Percentiles rank a stretch among this genome's conserved stretches.
phyloP scores from a whole-genome alignment of 2,888 invertebrate genomes.

The Eupithecia insigniata region DNA sequence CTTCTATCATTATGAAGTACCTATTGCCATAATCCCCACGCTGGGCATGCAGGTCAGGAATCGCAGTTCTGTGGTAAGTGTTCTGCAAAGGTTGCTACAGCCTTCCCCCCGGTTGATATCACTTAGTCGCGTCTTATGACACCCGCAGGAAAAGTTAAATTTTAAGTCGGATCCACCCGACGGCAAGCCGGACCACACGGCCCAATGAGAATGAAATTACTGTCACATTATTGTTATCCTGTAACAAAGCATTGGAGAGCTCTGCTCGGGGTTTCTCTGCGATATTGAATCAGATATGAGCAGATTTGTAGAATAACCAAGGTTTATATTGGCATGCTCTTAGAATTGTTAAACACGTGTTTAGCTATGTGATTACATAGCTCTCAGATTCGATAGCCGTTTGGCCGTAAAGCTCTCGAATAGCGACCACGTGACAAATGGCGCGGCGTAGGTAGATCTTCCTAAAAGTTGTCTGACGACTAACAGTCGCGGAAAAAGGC shows the following conservation, averaged over 20 bases:
- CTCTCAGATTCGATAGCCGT: background rate
- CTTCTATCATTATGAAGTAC: background rate
- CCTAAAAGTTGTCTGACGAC: background rate
- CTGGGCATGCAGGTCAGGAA: background rate
- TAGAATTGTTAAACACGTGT: background rate
- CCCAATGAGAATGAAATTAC: background rate
- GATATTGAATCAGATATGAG: background rate
- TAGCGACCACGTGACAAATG: background rate
- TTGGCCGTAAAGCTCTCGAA: background rate
- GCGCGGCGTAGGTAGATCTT: background rate
- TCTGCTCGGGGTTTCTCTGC: background rate
- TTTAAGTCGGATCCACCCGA: no score
- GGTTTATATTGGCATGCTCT: background rate
- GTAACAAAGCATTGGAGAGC: background rate
- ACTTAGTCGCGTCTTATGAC: no score
- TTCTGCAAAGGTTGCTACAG: background rate
- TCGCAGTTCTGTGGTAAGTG: background rate
- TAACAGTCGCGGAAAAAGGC: background rate
- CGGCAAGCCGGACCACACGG: background rate
- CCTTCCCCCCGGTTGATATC: background rate
- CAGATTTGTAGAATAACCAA: background rate
- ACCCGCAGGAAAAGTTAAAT: no score
- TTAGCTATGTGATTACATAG: background rate
- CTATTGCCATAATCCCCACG: background rate
- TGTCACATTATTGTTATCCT: background rate